A percentile compares a stretch with the other conserved stretches of the same genome.
These are phyloP conservation scores for Beaufortia kweichowensis DNA, from an alignment of 2,113 vertebrate species.

Conservation along the genomic window DNA sequence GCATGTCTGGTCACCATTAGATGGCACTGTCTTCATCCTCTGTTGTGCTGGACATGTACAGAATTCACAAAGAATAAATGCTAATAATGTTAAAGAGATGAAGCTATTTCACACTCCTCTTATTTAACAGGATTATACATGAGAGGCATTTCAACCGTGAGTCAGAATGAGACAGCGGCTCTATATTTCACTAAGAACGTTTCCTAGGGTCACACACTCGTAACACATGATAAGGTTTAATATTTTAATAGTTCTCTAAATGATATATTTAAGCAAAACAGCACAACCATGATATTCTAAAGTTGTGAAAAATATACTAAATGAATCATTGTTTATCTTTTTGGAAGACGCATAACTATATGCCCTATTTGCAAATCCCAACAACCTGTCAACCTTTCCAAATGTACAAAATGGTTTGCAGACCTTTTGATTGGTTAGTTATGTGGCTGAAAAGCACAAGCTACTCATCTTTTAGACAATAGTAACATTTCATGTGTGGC, in stretches of 20 bases:
- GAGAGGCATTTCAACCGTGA: background rate
- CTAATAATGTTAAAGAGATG: background rate
- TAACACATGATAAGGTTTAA: background rate
- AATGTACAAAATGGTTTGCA: too few relatives aligned
- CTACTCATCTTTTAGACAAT: too few relatives aligned
- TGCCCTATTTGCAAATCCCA: too few relatives aligned
- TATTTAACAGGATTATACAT: constrained; percentile 7
- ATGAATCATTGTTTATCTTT: background rate
- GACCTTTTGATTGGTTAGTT: too few relatives aligned
- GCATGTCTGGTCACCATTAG: constrained; percentile 3
- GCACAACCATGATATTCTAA: background rate
- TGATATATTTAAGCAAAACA: background rate
- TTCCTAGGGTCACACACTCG: background rate
- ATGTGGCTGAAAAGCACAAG: too few relatives aligned
- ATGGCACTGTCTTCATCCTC: constrained; percentile 3
- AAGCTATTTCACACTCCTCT: constrained; percentile 5
- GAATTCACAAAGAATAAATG: background rate
- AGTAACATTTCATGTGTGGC: too few relatives aligned
- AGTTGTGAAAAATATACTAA: background rate
- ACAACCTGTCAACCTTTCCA: too few relatives aligned
- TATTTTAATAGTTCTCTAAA: background rate
- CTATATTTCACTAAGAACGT: background rate
- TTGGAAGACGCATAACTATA: too few relatives aligned
- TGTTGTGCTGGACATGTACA: background rate
- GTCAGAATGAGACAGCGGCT: constrained; percentile 8